Percentiles rank a stretch among this genome's conserved stretches.
These are phyloP conservation scores for Thalpophila matura DNA, from an alignment of 2,888 invertebrate species.

Conservation along the genomic window DNA sequence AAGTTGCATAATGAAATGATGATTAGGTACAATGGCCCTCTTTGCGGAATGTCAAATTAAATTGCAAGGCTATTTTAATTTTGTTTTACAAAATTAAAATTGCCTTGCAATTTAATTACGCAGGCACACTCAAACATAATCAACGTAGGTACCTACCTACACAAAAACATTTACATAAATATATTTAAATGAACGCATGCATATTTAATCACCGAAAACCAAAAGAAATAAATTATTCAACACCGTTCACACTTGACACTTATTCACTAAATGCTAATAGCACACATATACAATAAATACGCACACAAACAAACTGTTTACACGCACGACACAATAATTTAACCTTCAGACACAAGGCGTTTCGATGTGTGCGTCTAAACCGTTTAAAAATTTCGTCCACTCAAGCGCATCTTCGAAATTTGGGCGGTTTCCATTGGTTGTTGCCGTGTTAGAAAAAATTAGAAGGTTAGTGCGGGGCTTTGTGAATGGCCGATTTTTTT, in stretches of 20 bases:
- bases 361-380: conserved; percentile 80
- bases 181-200: conserved; percentile 37
- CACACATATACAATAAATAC: conserved; percentile 67
- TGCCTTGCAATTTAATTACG: conserved; percentile 26
- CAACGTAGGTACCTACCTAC: conserved; percentile 12
- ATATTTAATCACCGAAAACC: conserved; percentile 70
- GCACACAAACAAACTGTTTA: background rate
- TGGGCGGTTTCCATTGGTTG: conserved; percentile 73
- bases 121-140: no score
- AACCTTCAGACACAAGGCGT: conserved; percentile 12
- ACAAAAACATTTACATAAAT: conserved; percentile 44
- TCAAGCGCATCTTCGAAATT: conserved; percentile 79
- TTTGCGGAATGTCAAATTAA: no score
- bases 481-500: conserved; percentile 66
- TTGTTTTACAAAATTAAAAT: conserved; percentile 15
- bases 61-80: no score
- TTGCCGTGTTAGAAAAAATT: conserved; percentile 78
- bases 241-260: conserved; percentile 73
- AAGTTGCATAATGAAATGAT: no score
- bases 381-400: conserved; percentile 82
- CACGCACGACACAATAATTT: conserved; percentile 14
- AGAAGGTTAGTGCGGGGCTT: conserved; percentile 63
- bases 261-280: conserved; percentile 85
- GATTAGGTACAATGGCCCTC: no score
- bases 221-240: conserved; percentile 71